Percentiles rank a stretch among this genome's conserved stretches.
Evolutionary conservation across 2,888 invertebrate species (phyloP).

Genomic region (Empis livida): DNA sequence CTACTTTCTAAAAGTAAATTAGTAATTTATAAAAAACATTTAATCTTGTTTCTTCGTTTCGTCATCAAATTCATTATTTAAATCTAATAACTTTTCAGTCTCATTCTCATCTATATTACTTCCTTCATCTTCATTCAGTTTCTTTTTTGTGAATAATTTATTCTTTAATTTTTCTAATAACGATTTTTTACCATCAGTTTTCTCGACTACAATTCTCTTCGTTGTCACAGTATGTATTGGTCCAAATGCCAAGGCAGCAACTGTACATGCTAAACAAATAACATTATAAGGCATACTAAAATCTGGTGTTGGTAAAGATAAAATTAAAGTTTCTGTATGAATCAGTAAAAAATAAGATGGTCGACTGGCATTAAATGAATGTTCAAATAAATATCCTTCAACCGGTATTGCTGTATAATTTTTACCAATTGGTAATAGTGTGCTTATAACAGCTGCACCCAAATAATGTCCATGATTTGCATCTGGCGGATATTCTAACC

Average conservation of each 20-base stretch:
- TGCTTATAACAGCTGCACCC: constrained; percentile 73
- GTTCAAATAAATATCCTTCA: constrained; percentile 53
- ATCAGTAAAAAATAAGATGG: constrained; percentile 57
- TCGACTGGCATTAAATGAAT: constrained; percentile 52
- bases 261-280: constrained; percentile 96
- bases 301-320: constrained; percentile 94
- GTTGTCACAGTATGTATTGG: constrained; percentile 92
- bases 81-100: no score
- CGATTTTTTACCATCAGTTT: constrained; percentile 17
- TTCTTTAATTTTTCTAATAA: not conserved
- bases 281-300: constrained; percentile 99
- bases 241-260: constrained; percentile 91
- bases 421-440: constrained; percentile 60
- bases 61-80: no score
- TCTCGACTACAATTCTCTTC: constrained; percentile 40
- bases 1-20: no score
- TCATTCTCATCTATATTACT: not conserved
- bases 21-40: no score
- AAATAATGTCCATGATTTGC: constrained; percentile 98
- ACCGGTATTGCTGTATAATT: constrained; percentile 68
- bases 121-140: not conserved
- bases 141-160: not conserved
- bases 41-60: no score
- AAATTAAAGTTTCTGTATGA: constrained; percentile 71
- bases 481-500: constrained; percentile 99